Conservation (phyloP, 2,113 vertebrate species). For the Promerops cafer region DNA sequence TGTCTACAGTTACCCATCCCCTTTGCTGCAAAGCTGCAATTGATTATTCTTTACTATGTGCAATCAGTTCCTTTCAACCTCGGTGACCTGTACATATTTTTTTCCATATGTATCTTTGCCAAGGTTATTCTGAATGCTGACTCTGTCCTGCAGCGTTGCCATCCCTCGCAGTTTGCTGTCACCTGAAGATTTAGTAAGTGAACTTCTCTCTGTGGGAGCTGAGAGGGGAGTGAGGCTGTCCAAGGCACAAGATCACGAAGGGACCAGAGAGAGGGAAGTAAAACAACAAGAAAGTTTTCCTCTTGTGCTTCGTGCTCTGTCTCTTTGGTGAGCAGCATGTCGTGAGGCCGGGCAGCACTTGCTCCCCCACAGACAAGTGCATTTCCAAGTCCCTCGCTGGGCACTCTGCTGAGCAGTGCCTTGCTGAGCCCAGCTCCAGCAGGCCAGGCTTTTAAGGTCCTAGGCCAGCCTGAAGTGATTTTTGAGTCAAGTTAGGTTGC, state of each 20-base stretch:
- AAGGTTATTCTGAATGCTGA: background rate
- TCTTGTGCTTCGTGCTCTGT: background rate
- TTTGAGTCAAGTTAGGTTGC: rapidly evolving
- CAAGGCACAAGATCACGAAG: background rate
- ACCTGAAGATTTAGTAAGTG: background rate
- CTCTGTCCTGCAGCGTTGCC: background rate
- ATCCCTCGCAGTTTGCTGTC: background rate
- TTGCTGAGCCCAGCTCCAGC: background rate
- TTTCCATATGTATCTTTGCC: background rate
- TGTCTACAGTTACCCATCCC: background rate
- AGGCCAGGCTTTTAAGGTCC: background rate
- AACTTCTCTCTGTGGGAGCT: background rate
- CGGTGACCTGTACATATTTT: background rate
- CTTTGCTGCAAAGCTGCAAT: background rate
- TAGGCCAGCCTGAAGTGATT: background rate
- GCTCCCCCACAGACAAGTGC: rapidly evolving
- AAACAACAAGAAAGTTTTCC: background rate
- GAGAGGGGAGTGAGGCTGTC: background rate
- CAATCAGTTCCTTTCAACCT: background rate
- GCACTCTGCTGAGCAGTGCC: background rate
- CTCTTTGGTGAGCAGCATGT: background rate
- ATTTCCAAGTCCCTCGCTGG: background rate
- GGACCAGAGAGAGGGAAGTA: background rate
- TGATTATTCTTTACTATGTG: background rate
- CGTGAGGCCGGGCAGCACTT: background rate